Base-by-base conservation (phyloP, 2,797 vertebrate genomes). In the Ciconia nigra region DNA sequence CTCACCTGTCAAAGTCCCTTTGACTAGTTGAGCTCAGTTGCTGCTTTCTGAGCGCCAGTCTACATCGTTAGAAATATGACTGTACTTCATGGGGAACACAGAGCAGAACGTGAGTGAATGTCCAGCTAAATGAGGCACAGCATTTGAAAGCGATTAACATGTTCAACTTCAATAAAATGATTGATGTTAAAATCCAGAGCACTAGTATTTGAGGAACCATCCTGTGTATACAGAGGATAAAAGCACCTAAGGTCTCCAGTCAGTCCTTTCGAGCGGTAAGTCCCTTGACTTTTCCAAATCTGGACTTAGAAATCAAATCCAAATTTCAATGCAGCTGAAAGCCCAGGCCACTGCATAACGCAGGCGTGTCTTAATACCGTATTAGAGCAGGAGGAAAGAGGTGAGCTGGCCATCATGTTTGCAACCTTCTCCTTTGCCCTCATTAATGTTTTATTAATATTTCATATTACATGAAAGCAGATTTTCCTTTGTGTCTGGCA, bases 371-470 rank as follows among this genome's bases (percentile, higher is more conserved):
- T 57, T 18, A 28, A 11, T 33, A 9, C 26, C 10, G 0, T 13
- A 7, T 13, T 35, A 42, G 62, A 85, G 52, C 25, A 57, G 71
- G 55, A 73, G 59, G 44, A 31, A 79, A 79, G 69, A 67, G 31
- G 76, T 39, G 47, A 77, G 35, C 58, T 82, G 73, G 31, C 66
- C 62, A 21, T 69, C 47, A 25, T 29, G 37, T 79, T 71, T 77
- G 81, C 89, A 93, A 17, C 55, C 90, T 85, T 78, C 74, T 87
- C 55, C 77, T 82, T 94, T 70, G 41, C 81, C 81, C 73, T 89
- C 81, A 77, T 84, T 93, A 93, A 89, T 84, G 92, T 85, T 94
- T 95, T 80, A 87, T 87, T 93, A 95, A 78, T 85, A 87, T 63
- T 74, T 82, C 63, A 59, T 42, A 77, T 54, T 63, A 82, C 70